Evolutionary conservation across 2,113 vertebrate genomes (phyloP), one percentile per base, ranked within the genome.

Genomic region (Zapornia atra): DNA sequence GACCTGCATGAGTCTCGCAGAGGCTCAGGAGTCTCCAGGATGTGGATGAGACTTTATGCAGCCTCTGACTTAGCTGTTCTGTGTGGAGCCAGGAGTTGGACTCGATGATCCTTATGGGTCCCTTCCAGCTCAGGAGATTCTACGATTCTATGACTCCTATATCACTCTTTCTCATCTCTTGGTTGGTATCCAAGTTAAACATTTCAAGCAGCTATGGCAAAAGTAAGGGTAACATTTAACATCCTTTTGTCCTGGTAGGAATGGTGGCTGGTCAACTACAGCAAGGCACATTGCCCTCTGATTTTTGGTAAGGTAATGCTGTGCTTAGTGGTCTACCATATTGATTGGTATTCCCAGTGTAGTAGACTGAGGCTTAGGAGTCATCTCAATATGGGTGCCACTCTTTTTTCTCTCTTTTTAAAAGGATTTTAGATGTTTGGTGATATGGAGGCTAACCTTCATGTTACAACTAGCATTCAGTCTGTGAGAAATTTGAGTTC

Each of bases 351-450:
- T 53, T 83, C 14, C 34, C 36, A 44, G 25, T 31, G 36, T 13
- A 63, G 46, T 8, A 22, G 20, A 9, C 33, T 57, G 51, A 71
- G n/a, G 18, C 10, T 61, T 44, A 38, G 25, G 9, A 76, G 11
- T 15, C 17, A 13, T 38, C 13, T 61, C 0, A 0, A 19, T 51
- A 42, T 18, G 20, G 5, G 6, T 0, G 5, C 3, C 15, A 21
- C 10, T 57, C 17, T 48, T 36, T 46, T 42, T 61, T 42, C 42
- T 48, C 7, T 65, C 11, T 36, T 40, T 66, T 19, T 2, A 29
- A n/a, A 51, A 63, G 61, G 5, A 33, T 48, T 42, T 72, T 42
- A 60, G 10, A 33, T 40, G 20, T 4, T 72, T 68, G 15, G 15
- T 63, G 36, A 14, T 51, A 12, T 29, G 24, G 15, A 17, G 11